Base-by-base conservation (phyloP, 2,888 invertebrate species). In the Agonopterix heracliana region DNA sequence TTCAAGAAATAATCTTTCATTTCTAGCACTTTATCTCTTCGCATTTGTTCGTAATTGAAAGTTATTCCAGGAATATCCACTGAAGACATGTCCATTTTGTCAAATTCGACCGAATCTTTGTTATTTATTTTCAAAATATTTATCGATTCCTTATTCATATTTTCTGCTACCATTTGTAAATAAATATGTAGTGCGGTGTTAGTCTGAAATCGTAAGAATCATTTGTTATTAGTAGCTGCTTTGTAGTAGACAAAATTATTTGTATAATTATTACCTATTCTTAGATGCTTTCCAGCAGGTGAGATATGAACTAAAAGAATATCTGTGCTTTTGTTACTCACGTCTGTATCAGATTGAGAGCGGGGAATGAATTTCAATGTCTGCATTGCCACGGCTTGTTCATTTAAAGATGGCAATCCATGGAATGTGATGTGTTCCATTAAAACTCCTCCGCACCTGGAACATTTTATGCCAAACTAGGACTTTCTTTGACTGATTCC, bases 401-500 rank as follows among this genome's bases (percentile, higher is more conserved):
- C 38, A 38, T n/a, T 9, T 5, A 38, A n/a, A 4, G 41, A 12
- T 1, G 66, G 59, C 5, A 66, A 47, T 47, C 70, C 56, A 2
- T 54, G 50, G 26, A 70, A 73, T 49, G 64, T 56, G 2, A 78
- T 50, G 47, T 62, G 54, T 51, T 74, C 61, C 12, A 81, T 53
- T 2, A 55, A 2, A 3, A 79, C 59, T 34, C 79, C 80, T 7
- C 76, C 78, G 55, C 77, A 79, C 36, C 81, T 81, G 38, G 14
- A 13, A 48, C 17, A 38, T 44, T 44, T n/a, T 11, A 11, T n/a
- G 12, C 14, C 43, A 36, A 42, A 34, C n/a, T 41, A 3, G 2
- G 2, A 36, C 17, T 17, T 17, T 36, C 10, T 34, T 45, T n/a
- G 1, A n/a, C 11, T 41, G 11, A 26, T 44, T 10, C 11, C 2